Evolutionary conservation across 2,113 vertebrate genomes (phyloP).

Genomic region (Isurus oxyrinchus): DNA sequence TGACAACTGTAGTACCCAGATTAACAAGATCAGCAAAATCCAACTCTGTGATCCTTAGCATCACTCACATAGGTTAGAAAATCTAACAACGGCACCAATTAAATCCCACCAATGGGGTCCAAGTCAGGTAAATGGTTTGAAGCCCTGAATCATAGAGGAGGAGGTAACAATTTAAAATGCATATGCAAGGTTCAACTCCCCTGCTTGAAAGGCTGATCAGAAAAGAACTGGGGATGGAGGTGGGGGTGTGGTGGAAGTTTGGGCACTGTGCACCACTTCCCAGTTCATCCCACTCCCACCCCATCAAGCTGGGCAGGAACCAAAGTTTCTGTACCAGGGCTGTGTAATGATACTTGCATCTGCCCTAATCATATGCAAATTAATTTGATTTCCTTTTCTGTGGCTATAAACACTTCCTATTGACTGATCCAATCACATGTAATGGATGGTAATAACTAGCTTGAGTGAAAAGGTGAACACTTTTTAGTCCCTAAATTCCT

Average conservation of each 20-base stretch:
- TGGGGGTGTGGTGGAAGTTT: neutral
- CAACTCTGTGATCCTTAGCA: too few relatives aligned
- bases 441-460: neutral
- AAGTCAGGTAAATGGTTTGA: neutral
- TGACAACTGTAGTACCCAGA: neutral
- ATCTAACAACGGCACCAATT: neutral
- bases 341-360: neutral
- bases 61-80: neutral
- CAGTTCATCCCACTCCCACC: neutral
- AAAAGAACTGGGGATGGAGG: neutral
- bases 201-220: neutral
- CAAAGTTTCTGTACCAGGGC: neutral
- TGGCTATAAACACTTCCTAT: neutral
- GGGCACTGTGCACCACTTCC: neutral
- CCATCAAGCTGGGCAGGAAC: neutral
- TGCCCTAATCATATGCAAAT: neutral
- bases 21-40: neutral
- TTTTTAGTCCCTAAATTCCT: neutral
- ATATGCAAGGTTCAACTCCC: neutral
- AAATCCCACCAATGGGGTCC: neutral
- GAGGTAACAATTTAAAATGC: neutral
- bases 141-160: neutral
- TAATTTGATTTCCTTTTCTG: neutral
- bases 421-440: neutral
- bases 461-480: neutral